phyloP scores from a whole-genome alignment of 2,888 invertebrate genomes.

The Phaonia tiefii region DNA sequence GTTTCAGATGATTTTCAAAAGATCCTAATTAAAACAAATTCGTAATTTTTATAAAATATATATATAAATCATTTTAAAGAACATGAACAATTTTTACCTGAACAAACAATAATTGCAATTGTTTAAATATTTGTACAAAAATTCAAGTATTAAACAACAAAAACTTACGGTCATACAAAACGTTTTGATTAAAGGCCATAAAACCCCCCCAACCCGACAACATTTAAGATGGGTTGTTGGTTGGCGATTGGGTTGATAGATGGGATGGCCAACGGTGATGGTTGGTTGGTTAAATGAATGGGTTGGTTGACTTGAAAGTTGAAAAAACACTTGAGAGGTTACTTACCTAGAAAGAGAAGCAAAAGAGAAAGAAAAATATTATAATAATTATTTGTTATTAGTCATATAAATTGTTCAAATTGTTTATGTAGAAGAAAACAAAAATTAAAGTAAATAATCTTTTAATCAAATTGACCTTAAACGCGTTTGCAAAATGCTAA shows the following conservation, averaged over 20 bases:
- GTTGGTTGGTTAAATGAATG: not conserved
- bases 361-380: slow-evolving; percentile 31
- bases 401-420: slow-evolving; percentile 30
- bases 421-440: slow-evolving; percentile 6
- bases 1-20: not conserved
- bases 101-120: slow-evolving; percentile 6
- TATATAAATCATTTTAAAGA: not conserved
- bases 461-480: slow-evolving; percentile 32
- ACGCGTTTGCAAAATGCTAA: not conserved
- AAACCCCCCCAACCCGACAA: slow-evolving; percentile 24
- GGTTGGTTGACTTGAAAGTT: slow-evolving; percentile 6
- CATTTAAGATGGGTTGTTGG: not conserved
- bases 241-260: slow-evolving; percentile 38
- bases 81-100: slow-evolving; percentile 29
- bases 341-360: slow-evolving; percentile 64
- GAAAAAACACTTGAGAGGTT: slow-evolving; percentile 48
- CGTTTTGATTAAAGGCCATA: slow-evolving; percentile 51
- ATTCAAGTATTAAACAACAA: not conserved
- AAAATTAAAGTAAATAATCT: slow-evolving; percentile 24
- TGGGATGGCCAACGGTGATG: not conserved
- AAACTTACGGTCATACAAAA: slow-evolving; percentile 59
- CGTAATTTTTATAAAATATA: too few species aligned
- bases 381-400: slow-evolving; percentile 50
- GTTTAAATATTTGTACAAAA: slow-evolving; percentile 16
- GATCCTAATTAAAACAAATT: not conserved